These are phyloP conservation scores for roundworm (Caenorhabditis elegans) DNA, from an alignment of 1,140 invertebrate genomes.

Conservation along the genomic window DNA sequence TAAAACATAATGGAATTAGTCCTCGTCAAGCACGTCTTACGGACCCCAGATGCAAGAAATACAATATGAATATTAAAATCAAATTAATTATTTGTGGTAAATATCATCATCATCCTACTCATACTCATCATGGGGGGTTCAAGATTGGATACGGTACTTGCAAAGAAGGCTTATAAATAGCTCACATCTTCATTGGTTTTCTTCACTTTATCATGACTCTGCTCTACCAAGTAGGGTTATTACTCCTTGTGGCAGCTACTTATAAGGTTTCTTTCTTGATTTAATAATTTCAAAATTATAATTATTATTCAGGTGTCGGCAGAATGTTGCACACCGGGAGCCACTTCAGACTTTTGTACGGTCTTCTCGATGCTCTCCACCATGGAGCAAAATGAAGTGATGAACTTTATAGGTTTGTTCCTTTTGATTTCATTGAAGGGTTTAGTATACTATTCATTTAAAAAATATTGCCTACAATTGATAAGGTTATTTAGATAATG, in stretches of 20 bases:
- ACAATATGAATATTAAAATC: background rate
- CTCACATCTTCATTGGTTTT: background rate
- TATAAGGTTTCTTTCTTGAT: background rate
- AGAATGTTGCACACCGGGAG: constrained; percentile 49
- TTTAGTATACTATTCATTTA: too few species aligned
- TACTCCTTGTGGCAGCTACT: constrained; percentile 17
- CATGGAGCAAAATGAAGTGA: constrained; percentile 54
- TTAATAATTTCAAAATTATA: background rate
- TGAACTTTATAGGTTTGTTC: constrained; percentile 32
- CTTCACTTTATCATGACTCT: constrained; percentile 19
- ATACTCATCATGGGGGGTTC: constrained; percentile 10
- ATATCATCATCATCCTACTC: background rate
- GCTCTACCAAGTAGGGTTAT: constrained; percentile 26
- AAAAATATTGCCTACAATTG: too few species aligned
- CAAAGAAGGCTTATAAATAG: background rate
- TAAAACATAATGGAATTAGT: background rate
- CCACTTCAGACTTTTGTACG: constrained; percentile 52
- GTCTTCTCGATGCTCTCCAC: constrained; percentile 51
- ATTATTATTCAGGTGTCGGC: constrained; percentile 41
- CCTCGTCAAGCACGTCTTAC: background rate
- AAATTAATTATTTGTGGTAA: background rate
- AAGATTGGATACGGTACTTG: background rate
- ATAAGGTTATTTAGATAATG: too few species aligned
- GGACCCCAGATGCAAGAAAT: background rate
- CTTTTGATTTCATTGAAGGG: too few species aligned